Base-by-base conservation (phyloP, 2,888 invertebrate species). In the Cephus pulcher region DNA sequence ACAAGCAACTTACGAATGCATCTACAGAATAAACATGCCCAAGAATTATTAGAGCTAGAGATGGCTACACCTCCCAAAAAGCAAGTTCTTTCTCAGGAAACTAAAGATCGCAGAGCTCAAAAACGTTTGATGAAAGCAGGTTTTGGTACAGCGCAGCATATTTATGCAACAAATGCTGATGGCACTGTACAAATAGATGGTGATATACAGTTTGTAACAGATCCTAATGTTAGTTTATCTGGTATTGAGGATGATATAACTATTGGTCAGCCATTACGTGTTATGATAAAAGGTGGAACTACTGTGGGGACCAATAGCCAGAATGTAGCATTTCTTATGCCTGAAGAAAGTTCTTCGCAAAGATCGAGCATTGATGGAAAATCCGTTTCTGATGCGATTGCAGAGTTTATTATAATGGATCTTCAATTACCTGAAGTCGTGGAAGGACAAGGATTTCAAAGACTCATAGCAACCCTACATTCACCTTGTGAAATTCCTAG, bases 1-100 rank as follows among this genome's bases (percentile, higher is more conserved):
- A 93, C 93, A 0, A 93, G 92, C 80, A 93, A 93, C 85, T 86
- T 93, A 30, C 88, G 92, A 68, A 93, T 93, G 92, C 93, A 93
- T 79, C 87, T 93, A 33, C 92, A 92, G 85, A 93, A 93, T 79
- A 93, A 93, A 80, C 93, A 93, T 82, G 84, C 87, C 0, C 89
- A 89, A 74, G 91, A 92, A 78, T 83, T 92, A 34, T 79, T 87
- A 56, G 91, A 92, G 70, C 79, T 92, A 12, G 92, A 92, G 80
- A 82, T 90, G 3, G 82, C 86, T 3, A 88, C 87, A 78, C 90
- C 92, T 1, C 91, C 91, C 0, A 85, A 88, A 12, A 88, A 88
- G 33, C 90, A 89, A 34, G 77, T 86, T 1, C 74, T 90, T 1
- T 84, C 89, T 0, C 89, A 88, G 79, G 91, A 90, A 75, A 87